These are phyloP conservation scores for Heliopora coerulea DNA, from an alignment of 92 coral and sea anemone species.

Conservation along the genomic window DNA sequence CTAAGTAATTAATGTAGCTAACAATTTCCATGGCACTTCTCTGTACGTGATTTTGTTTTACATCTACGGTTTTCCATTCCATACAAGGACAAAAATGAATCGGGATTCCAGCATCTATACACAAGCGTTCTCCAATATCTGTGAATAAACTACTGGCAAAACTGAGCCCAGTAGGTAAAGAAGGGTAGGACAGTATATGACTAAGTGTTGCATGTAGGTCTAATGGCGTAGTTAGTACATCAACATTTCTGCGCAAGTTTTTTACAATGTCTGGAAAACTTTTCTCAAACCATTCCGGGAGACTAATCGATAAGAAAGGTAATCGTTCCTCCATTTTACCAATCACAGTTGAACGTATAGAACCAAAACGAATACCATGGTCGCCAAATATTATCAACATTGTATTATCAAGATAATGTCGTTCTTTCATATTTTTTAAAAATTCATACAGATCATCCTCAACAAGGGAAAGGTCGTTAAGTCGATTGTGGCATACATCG, in stretches of 20 bases:
- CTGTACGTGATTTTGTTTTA: constrained; percentile 47
- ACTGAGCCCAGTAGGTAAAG: constrained; percentile 31
- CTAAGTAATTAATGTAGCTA: constrained; percentile 42
- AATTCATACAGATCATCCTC: constrained; percentile 60
- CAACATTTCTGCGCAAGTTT: constrained; percentile 55
- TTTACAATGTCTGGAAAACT: constrained; percentile 29
- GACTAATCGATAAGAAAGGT: constrained; percentile 69
- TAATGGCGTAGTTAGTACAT: constrained; percentile 59
- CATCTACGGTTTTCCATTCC: constrained; percentile 50
- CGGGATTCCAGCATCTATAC: constrained; percentile 51
- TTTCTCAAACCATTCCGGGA: constrained; percentile 63
- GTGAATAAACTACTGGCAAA: constrained; percentile 50
- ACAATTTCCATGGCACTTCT: constrained; percentile 40
- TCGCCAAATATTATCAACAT: constrained; percentile 68
- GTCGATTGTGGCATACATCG: constrained; percentile 56
- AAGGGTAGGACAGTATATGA: constrained; percentile 45
- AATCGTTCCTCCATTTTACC: constrained; percentile 82
- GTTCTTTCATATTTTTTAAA: constrained; percentile 60
- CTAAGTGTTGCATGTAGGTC: constrained; percentile 74
- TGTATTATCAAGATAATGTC: constrained; percentile 67
- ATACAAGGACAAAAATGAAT: constrained; percentile 58
- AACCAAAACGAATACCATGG: constrained; percentile 62
- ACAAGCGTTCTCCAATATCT: constrained; percentile 47
- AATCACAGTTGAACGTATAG: constrained; percentile 59
- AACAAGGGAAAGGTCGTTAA: constrained; percentile 55